Conservation (phyloP, 2,113 vertebrate species). For the Halcyon malimbica region DNA sequence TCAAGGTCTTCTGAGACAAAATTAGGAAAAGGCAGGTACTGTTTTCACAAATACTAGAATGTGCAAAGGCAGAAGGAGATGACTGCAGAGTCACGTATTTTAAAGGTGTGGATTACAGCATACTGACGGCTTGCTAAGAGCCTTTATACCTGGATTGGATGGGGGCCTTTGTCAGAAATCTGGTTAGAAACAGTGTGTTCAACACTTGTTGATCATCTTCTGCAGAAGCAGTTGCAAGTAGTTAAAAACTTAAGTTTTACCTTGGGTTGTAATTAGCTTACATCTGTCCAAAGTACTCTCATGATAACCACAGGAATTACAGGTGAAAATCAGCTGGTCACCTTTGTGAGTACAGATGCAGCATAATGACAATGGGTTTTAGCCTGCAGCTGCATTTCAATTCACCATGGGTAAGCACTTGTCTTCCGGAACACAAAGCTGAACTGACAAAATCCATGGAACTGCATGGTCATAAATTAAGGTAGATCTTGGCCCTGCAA, state of each 20-base stretch:
- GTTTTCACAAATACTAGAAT: constrained; percentile 1
- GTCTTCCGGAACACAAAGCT: not conserved
- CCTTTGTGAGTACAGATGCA: not conserved
- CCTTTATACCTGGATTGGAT: not conserved
- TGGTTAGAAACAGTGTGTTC: not conserved
- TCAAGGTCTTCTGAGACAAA: constrained; percentile 35
- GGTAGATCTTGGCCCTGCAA: not conserved
- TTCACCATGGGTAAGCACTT: rapidly evolving
- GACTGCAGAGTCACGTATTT: not conserved
- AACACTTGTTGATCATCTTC: not conserved
- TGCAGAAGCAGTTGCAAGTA: not conserved
- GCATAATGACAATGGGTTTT: not conserved
- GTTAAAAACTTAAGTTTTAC: not conserved
- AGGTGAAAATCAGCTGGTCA: not conserved
- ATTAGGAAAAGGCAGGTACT: constrained; percentile 40
- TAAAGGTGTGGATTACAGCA: not conserved
- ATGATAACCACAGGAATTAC: not conserved
- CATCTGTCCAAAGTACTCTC: not conserved
- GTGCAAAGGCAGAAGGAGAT: constrained; percentile 35
- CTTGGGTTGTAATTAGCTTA: not conserved
- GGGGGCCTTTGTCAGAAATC: not conserved
- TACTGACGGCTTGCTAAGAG: not conserved
- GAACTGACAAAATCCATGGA: not conserved
- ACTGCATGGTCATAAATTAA: not conserved
- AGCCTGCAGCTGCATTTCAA: not conserved